These are phyloP conservation scores for Ptilorrhoa leucosticta DNA, from an alignment of 2,113 vertebrate species.

Conservation along the genomic window DNA sequence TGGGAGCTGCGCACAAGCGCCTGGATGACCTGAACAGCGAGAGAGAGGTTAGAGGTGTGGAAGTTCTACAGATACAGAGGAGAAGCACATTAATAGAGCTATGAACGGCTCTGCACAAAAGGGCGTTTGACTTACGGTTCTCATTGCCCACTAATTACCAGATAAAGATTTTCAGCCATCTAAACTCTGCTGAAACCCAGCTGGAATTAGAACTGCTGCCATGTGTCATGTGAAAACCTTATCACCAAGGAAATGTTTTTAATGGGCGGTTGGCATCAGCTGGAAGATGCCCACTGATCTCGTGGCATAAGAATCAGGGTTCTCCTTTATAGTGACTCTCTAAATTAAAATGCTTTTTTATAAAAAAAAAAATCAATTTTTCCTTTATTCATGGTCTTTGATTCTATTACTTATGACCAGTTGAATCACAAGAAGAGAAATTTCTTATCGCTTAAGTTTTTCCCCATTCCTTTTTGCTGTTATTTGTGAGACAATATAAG, in stretches of 20 bases:
- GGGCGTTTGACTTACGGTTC: fast-evolving
- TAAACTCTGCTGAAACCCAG: not conserved
- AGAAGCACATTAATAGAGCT: not conserved
- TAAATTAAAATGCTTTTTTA: not conserved
- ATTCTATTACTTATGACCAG: not conserved
- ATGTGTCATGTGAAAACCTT: not conserved
- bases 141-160: not conserved
- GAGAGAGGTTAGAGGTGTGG: not conserved
- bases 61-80: fast-evolving
- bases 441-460: not conserved
- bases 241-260: not conserved
- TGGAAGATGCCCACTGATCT: not conserved
- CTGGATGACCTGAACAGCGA: not conserved
- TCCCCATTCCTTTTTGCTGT: not conserved
- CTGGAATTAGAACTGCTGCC: not conserved
- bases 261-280: not conserved
- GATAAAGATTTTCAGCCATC: not conserved
- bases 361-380: not conserved
- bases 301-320: not conserved
- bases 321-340: not conserved
- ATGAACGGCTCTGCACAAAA: not conserved
- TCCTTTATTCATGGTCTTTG: not conserved
- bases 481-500: not conserved
- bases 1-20: not conserved
- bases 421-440: not conserved